Base-by-base conservation (phyloP, 2,888 invertebrate species). In the Amblyteles armatorius region DNA sequence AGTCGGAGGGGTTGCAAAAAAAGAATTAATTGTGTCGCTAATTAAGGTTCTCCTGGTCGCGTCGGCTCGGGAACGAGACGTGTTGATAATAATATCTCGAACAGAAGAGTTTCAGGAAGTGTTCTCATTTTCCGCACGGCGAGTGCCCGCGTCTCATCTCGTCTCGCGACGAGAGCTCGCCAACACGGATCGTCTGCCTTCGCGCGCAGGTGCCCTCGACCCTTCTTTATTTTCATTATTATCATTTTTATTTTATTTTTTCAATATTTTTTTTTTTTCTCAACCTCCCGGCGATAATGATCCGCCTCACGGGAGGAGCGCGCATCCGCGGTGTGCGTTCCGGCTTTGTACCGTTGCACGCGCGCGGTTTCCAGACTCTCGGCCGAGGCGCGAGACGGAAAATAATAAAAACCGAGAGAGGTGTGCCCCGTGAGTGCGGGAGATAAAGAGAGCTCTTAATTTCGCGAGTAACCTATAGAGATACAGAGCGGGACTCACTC, bases 361-460 rank as follows among this genome's bases (percentile, higher is more conserved):
- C 63, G 16, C 65, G 13, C 50, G 16, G 19, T 50, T n/a, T 40
- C 36, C 29, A 6, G 33, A 19, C 7, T 33, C 63, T 36, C 74
- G 40, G 44, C 29, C 26, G 19, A 71, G 22, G 57, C 19, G 29
- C n/a, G 63, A 22, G 26, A 67, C 63, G 68, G 57, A 72, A 48
- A 67, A 76, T 76, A 73, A 79, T 71, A 77, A 77, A 82, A 80
- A 50, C 16, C 57, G 26, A 22, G 73, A 72, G 79, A 79, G 85
- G 82, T 82, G 85, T 63, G 74, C 48, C 83, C 33, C 44, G 26
- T 72, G 71, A 87, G 80, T 81, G 78, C 83, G 77, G 73, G 83
- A 87, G 86, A 88, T 88, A 87, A 87, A 87, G 86, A 83, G 84
- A 87, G 69, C 87, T 87, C 87, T 88, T 84, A 88, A 87, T 88